These are phyloP conservation scores for Carassius gibelio DNA, from an alignment of 2,113 vertebrate species.

Conservation along the genomic window DNA sequence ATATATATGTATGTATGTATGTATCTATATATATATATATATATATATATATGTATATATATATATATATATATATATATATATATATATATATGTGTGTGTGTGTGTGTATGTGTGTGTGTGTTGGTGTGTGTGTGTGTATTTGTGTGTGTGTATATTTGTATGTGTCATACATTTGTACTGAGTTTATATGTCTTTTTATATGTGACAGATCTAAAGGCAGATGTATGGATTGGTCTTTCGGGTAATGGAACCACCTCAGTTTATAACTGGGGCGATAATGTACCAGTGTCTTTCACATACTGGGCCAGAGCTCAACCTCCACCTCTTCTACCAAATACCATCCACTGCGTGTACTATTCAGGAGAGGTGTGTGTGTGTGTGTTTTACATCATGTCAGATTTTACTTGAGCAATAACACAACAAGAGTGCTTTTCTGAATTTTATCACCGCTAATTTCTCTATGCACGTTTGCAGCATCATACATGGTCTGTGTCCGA, in stretches of 20 bases:
- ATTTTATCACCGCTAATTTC: neutral
- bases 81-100: no score
- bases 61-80: no score
- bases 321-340: slow-evolving; percentile 64
- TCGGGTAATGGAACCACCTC: slow-evolving; percentile 68
- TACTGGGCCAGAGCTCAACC: slow-evolving; percentile 88
- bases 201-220: slow-evolving; percentile 12
- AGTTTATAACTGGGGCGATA: slow-evolving; percentile 85
- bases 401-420: neutral
- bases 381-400: neutral
- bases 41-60: no score
- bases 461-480: slow-evolving; percentile 69
- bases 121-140: no score
- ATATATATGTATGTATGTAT: no score
- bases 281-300: slow-evolving; percentile 79
- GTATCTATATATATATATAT: no score
- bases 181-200: no score
- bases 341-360: slow-evolving; percentile 85
- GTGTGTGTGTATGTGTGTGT: no score
- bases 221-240: slow-evolving; percentile 85
- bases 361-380: slow-evolving; percentile 76
- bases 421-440: neutral
- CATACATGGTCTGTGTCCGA: slow-evolving; percentile 82
- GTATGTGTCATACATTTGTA: no score
- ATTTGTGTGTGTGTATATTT: no score